Evolutionary conservation across 2,888 invertebrate species (phyloP).

Genomic region (Gibbula magus): DNA sequence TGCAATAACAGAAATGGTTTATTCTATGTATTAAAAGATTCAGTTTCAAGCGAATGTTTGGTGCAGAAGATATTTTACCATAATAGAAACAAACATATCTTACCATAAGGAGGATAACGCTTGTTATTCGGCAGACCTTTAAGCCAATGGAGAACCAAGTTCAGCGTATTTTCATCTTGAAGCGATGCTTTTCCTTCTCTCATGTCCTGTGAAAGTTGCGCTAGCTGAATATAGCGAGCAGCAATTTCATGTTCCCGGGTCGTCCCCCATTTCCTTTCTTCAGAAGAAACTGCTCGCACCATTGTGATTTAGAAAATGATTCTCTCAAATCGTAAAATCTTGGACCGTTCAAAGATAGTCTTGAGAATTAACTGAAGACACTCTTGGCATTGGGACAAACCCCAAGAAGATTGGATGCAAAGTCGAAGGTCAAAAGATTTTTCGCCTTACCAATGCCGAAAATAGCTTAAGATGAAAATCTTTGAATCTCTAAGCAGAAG

Average conservation of each 20-base stretch:
- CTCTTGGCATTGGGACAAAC: background rate
- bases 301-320: background rate
- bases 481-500: too few species aligned
- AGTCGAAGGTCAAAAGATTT: background rate
- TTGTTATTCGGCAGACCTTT: constrained; percentile 5
- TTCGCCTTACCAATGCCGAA: background rate
- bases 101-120: constrained; percentile 10
- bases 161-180: constrained; percentile 5
- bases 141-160: background rate
- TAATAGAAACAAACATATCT: background rate
- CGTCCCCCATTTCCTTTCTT: constrained; percentile 7
- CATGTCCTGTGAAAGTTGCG: constrained; percentile 2
- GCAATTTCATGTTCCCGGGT: constrained; percentile 8
- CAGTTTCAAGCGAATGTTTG: too few species aligned
- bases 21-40: too few species aligned
- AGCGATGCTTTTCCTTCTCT: constrained; percentile 3
- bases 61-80: too few species aligned
- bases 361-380: background rate
- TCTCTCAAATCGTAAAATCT: background rate
- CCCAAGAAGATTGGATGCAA: background rate
- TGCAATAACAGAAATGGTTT: too few species aligned
- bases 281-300: constrained; percentile 13
- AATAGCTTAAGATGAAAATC: background rate
- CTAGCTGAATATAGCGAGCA: constrained; percentile 2
- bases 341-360: background rate